Conservation (phyloP, 2,888 invertebrate species). For the Corbicula japonica region DNA sequence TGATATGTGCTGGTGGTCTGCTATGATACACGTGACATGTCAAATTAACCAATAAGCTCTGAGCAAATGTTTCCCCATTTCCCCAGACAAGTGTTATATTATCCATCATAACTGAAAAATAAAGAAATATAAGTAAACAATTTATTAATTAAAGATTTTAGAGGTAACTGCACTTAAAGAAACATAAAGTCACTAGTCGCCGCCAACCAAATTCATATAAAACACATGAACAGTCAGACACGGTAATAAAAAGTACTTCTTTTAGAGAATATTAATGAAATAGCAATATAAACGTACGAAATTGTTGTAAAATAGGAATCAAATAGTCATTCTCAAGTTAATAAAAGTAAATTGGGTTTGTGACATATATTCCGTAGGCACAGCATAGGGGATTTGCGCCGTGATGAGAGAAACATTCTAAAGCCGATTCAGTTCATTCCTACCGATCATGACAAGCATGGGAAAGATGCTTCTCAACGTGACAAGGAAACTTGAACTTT, state of each 20-base stretch:
- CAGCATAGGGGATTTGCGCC: background rate
- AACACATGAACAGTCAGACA: background rate
- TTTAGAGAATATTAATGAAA: too few relatives aligned
- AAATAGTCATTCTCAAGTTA: too few relatives aligned
- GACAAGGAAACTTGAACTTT: background rate
- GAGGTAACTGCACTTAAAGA: background rate
- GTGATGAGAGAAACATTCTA: background rate
- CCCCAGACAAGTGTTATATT: constrained; percentile 28
- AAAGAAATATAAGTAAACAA: background rate
- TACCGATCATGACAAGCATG: background rate
- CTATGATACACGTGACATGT: constrained; percentile 30
- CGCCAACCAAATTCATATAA: background rate
- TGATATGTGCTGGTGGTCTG: constrained; percentile 38
- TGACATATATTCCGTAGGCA: background rate
- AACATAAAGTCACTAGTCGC: background rate
- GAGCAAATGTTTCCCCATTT: constrained; percentile 16
- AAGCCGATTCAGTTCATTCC: background rate
- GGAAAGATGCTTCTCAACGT: background rate
- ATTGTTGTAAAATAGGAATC: too few relatives aligned
- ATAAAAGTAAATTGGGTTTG: too few relatives aligned
- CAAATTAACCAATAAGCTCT: constrained; percentile 12
- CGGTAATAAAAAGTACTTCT: too few relatives aligned
- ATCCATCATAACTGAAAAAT: constrained; percentile 22
- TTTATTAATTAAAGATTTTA: background rate
- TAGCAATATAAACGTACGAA: too few relatives aligned